A percentile compares a stretch with the other conserved stretches of the same genome.
Evolutionary conservation across 2,113 vertebrate species (phyloP).

Genomic region (Cryptomyrus ogoouensis): DNA sequence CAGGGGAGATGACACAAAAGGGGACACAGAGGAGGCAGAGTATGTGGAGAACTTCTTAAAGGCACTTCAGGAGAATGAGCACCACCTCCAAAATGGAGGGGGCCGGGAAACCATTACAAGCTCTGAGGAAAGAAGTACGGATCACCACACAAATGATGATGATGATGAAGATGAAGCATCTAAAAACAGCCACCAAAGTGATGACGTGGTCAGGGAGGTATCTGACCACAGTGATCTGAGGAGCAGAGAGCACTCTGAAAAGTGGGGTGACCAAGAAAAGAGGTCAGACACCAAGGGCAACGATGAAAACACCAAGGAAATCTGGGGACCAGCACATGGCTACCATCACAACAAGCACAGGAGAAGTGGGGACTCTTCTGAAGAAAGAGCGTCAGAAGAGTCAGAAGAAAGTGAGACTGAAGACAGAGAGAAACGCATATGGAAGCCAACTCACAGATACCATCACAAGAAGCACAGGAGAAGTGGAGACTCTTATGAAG

Average conservation of each 20-base stretch:
- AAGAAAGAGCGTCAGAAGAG: slow-evolving; percentile 11
- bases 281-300: slow-evolving; percentile 16
- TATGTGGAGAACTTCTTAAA: slow-evolving; percentile 54
- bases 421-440: slow-evolving; percentile 28
- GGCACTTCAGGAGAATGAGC: slow-evolving; percentile 50
- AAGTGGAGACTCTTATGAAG: slow-evolving; percentile 4
- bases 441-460: slow-evolving; percentile 26
- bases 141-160: slow-evolving; percentile 33
- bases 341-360: slow-evolving; percentile 34
- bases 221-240: background rate
- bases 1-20: slow-evolving; percentile 43
- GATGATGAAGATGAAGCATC: slow-evolving; percentile 15
- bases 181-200: slow-evolving; percentile 13
- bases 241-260: slow-evolving; percentile 15
- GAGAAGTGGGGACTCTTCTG: background rate
- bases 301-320: slow-evolving; percentile 26
- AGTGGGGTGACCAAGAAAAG: slow-evolving; percentile 2
- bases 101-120: slow-evolving; percentile 10
- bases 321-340: slow-evolving; percentile 22
- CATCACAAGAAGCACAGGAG: slow-evolving; percentile 33
- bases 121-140: slow-evolving; percentile 14
- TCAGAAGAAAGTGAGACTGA: slow-evolving; percentile 23
- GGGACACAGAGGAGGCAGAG: slow-evolving; percentile 39
- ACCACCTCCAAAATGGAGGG: slow-evolving; percentile 27
- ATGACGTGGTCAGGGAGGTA: background rate